Evolutionary conservation across 1,140 invertebrate genomes (phyloP), one percentile per base, ranked within the genome.

Genomic region (Eciton burchellii): DNA sequence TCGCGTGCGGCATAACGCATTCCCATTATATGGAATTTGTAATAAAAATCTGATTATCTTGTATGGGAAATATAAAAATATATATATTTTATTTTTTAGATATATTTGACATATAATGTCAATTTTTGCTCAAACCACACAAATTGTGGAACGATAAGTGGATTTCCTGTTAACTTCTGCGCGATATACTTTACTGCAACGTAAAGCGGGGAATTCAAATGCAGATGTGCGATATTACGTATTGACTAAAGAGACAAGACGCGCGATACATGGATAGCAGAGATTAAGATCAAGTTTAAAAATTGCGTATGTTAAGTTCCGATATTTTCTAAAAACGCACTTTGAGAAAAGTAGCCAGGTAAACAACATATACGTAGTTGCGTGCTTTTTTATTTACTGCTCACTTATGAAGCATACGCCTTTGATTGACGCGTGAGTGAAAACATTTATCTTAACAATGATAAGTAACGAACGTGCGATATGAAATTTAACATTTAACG

Each of bases 1-100:
- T 73, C 70, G 21, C 19, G 14, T 81, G 88, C 57, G 21, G n/a
- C n/a, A n/a, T n/a, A n/a, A n/a, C 89, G 86, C 85, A 65, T 54
- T 84, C 66, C 63, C 71, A 54, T n/a, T 8, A 26, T 11, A 41
- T 6, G 16, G 24, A 41, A 24, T 19, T 35, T 14, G 1, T 26
- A 5, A 49, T 72, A 24, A 26, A n/a, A 41, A 56, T 49, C 24
- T 14, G 41, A 24, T 0, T 16, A 11, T 52, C 21, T 0, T n/a
- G 9, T 2, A n/a, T 3, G 8, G 35, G 41, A 72, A 45, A 29
- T n/a, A 12, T 43, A 16, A 45, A 49, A 57, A 26, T 35, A 6
- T 6, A 6, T 6, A 6, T 6, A 2, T 6, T 1, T 11, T 12
- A 57, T 72, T 43, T 57, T 47, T 1, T 19, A 9, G 5, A 1